Evolutionary conservation across 2,113 vertebrate species (phyloP).

Genomic region (Muntiacus muntjak): DNA sequence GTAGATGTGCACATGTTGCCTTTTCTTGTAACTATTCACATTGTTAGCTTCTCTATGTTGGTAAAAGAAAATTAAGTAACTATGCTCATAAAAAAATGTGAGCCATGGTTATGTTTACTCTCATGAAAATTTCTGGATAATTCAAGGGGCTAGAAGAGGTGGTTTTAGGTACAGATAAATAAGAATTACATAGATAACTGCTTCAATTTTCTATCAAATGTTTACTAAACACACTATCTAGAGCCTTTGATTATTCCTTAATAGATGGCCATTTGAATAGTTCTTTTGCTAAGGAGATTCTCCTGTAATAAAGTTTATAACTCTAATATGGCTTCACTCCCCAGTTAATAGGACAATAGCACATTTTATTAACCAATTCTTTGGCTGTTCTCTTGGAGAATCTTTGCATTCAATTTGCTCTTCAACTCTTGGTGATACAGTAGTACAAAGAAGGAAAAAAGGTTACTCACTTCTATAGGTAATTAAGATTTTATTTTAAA

Average conservation of each 20-base stretch:
- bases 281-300: not conserved
- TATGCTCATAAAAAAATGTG: not conserved
- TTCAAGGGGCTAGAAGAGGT: not conserved
- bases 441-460: slow-evolving; percentile 31
- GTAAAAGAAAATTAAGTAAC: not conserved
- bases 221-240: slow-evolving; percentile 33
- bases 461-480: not conserved
- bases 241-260: not conserved
- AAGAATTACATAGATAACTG: not conserved
- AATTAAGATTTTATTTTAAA: slow-evolving; percentile 52
- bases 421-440: slow-evolving; percentile 37
- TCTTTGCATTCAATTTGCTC: not conserved
- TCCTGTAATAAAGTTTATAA: accelerated
- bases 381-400: slow-evolving; percentile 49
- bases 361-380: not conserved
- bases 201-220: slow-evolving; percentile 19
- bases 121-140: not conserved
- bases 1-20: not conserved
- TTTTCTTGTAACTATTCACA: not conserved
- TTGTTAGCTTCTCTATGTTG: not conserved
- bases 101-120: not conserved
- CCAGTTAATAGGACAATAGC: not conserved
- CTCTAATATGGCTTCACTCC: not conserved
- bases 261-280: not conserved
- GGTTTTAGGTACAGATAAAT: not conserved